Base-by-base conservation (phyloP, 2,113 vertebrate genomes). In the Fukomys damarensis region DNA sequence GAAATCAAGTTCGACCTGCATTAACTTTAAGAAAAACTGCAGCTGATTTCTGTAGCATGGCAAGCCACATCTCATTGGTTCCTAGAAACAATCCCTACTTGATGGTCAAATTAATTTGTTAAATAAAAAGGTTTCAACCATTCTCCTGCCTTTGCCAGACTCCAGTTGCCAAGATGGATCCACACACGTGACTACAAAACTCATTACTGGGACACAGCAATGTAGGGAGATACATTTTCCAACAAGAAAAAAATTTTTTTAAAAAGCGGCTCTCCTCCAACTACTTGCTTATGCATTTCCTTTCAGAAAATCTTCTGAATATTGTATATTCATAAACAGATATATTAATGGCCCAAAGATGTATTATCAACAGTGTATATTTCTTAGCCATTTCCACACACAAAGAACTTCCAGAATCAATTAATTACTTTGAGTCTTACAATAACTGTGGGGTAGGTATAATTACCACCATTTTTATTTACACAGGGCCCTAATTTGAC, bases 371-470 rank as follows among this genome's bases (percentile, higher is more conserved):
- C 38, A 80, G 91, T 28, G 66, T 35, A 54, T 13, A 82, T 79
- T 58, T 56, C 32, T 94, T 89, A 86, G 28, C n/a, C 17, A 3
- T 89, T 89, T 91, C 82, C 46, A 91, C 58, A 92, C 70, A 87
- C 58, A 95, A 93, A 91, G 49, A 61, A 76, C 46, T 80, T 96
- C 80, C 63, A 93, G 86, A 89, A 92, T 80, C 76, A 43, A 96
- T 83, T 89, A 72, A 94, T 74, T 89, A n/a, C 49, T 77, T 63
- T 68, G 43, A 68, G 24, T 43, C 68, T 94, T 68, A 80, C 61
- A 93, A 68, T 28, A 81, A 89, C 54, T 66, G 19, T 59, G 49
- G 94, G 9, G 30, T 66, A 22, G 26, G 12, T 84, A 91, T 77
- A 85, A 79, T 68, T 80, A 80, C 32, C 61, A 70, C 32, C 22